Conservation (phyloP, 2,113 vertebrate species). For the Psittacula cyanocephala region DNA sequence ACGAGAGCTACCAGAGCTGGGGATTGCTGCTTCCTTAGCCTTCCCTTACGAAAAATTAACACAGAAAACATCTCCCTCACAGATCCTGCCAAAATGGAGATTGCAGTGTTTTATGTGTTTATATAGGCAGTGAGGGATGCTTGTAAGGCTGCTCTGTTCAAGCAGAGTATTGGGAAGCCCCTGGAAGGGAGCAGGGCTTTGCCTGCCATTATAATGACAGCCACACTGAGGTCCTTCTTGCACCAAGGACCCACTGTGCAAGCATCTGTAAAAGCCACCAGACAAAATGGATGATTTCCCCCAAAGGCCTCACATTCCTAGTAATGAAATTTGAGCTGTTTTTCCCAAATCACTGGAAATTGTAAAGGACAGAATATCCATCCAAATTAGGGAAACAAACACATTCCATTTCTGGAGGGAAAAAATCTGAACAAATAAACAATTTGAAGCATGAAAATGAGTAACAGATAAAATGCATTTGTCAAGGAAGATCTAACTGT, state of each 20-base stretch:
- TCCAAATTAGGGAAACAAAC: neutral
- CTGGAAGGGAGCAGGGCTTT: neutral
- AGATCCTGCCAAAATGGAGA: neutral
- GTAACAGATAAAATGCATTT: neutral
- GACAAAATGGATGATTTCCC: neutral
- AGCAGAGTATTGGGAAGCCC: neutral
- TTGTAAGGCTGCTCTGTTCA: neutral
- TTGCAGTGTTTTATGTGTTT: neutral
- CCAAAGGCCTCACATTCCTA: neutral
- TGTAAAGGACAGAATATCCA: neutral
- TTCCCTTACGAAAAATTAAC: slow-evolving; percentile 2
- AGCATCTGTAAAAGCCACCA: neutral
- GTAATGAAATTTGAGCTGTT: neutral
- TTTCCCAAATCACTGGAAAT: neutral
- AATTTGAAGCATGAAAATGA: neutral
- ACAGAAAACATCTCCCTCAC: neutral
- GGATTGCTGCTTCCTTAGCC: neutral
- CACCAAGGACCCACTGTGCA: accelerated
- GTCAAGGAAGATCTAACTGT: neutral
- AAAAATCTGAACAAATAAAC: neutral
- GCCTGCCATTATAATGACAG: accelerated
- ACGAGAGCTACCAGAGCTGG: neutral
- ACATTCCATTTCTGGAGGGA: neutral
- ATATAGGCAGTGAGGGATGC: neutral
- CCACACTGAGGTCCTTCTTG: neutral